These are phyloP conservation scores for Ifrita kowaldi DNA, from an alignment of 2,113 vertebrate species.

Conservation along the genomic window DNA sequence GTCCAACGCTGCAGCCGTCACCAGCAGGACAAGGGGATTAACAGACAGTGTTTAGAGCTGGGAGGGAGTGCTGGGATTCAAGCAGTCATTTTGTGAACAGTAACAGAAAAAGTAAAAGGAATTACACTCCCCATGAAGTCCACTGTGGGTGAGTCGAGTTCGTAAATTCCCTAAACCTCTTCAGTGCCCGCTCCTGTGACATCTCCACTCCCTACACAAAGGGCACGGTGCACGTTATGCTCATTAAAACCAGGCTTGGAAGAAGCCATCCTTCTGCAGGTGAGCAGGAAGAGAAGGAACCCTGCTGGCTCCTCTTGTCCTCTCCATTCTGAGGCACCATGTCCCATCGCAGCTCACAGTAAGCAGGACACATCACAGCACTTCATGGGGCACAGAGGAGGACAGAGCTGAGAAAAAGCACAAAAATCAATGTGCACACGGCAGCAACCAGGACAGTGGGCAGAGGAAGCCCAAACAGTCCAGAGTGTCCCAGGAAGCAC, in stretches of 20 bases:
- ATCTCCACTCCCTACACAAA: not conserved
- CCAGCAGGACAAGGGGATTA: not conserved
- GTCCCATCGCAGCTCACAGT: not conserved
- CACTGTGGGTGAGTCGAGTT: not conserved
- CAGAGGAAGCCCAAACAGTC: not conserved
- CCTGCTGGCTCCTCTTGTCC: not conserved
- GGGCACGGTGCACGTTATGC: not conserved
- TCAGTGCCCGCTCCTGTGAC: fast-evolving
- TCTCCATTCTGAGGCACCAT: fast-evolving
- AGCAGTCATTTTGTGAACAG: not conserved
- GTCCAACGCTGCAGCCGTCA: not conserved
- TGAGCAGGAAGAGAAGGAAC: not conserved
- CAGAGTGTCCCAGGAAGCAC: not conserved
- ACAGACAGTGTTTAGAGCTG: not conserved
- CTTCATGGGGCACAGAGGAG: not conserved
- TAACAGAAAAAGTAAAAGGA: not conserved
- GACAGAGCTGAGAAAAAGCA: not conserved
- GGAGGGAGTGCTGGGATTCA: not conserved
- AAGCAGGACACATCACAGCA: fast-evolving
- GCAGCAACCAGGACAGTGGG: not conserved
- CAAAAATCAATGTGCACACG: not conserved
- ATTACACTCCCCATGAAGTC: not conserved
- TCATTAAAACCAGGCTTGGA: not conserved
- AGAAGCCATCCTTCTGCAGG: not conserved
- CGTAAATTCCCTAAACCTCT: not conserved